Evolutionary conservation across 2,888 invertebrate genomes (phyloP), one percentile per base, ranked within the genome.

Genomic region (Pelosia muscerda): DNA sequence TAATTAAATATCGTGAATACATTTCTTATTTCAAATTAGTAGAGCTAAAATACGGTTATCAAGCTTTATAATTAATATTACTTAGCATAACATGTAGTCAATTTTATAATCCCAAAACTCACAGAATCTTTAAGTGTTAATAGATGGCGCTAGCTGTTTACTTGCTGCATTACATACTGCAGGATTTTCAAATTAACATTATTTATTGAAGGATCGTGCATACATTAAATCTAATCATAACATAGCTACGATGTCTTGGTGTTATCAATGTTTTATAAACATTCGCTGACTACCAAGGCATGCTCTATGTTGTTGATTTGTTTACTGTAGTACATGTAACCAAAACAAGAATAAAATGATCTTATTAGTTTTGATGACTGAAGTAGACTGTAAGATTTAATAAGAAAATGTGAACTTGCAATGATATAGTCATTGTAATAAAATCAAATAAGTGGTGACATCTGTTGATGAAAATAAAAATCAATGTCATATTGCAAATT

Each of bases 91-190:
- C 22, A 53, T 22, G 22, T 53, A 22, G 22, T 53, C 9, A 8
- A 23, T 53, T 53, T 22, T 53, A 22, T 56, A 2, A 19, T 2
- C 6, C 4, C 26, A 34, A 2, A 6, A 8, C 3, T 34, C 38
- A 34, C 38, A 31, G 11, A n/a, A 42, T n/a, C 28, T 57, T 10
- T n/a, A 31, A 57, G 57, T 66, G 58, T 28, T 53, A 62, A 66
- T 13, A 77, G 77, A 78, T 78, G 77, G 78, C 78, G 68, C 54
- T 78, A 22, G 15, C 55, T 66, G 13, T 8, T 26, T 22, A 23
- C 61, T 26, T 57, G 25, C 59, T 54, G 63, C 54, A 65, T 56
- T 62, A 19, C 31, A 64, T 28, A 28, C 15, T 31, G 31, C 26
- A 19, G 26, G 11, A 42, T 5, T 57, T 57, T 28, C 2, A 10